A percentile compares a stretch with the other conserved stretches of the same genome.
These are phyloP conservation scores for Cenopis cana DNA, from an alignment of 2,888 invertebrate genomes.

Conservation along the genomic window DNA sequence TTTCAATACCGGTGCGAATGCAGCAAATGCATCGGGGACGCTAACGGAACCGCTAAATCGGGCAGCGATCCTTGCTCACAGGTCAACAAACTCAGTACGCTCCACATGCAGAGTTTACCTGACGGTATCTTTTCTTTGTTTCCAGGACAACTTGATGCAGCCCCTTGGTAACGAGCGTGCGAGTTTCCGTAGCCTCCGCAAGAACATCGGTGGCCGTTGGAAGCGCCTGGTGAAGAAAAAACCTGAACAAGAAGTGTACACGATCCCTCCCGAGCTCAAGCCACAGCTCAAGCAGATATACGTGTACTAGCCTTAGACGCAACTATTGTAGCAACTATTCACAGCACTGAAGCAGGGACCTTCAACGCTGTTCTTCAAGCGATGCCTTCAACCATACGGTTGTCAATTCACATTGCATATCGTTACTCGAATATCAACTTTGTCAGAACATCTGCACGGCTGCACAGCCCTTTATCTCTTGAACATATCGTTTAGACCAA, in stretches of 20 bases:
- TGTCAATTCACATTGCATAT: constrained; percentile 74
- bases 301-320: constrained; percentile 87
- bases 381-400: constrained; percentile 72
- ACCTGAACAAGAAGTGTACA: constrained; percentile 91
- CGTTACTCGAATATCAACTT: constrained; percentile 78
- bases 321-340: constrained; percentile 54
- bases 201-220: constrained; percentile 94
- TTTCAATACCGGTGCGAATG: constrained; percentile 61
- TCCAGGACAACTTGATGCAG: constrained; percentile 92
- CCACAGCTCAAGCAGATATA: constrained; percentile 95
- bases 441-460: constrained; percentile 67
- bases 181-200: constrained; percentile 93
- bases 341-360: constrained; percentile 75
- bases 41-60: constrained; percentile 67
- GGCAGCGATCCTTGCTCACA: constrained; percentile 52
- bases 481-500: constrained; percentile 83
- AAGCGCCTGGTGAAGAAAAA: constrained; percentile 94
- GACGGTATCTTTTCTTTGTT: constrained; percentile 68
- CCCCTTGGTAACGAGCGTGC: constrained; percentile 88
- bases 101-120: constrained; percentile 46
- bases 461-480: constrained; percentile 63
- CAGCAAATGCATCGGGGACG: constrained; percentile 67
- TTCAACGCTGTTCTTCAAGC: constrained; percentile 65
- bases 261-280: constrained; percentile 94
- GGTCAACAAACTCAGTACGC: constrained; percentile 62